Evolutionary conservation across 1,140 invertebrate genomes (phyloP), one percentile per base, ranked within the genome.

Genomic region (Listronotus bonariensis): DNA sequence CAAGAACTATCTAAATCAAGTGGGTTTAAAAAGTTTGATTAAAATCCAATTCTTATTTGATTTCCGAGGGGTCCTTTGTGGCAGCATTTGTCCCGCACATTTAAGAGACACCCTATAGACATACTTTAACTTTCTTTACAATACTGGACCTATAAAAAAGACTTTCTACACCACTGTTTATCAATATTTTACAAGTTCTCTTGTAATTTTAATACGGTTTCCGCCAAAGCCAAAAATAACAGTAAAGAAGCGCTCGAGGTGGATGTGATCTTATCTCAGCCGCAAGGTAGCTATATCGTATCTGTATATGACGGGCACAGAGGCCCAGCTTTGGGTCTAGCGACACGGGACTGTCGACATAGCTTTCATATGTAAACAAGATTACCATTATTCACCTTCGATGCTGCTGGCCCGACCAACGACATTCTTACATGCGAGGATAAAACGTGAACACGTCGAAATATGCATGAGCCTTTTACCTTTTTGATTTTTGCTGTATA

Each of bases 291-390:
- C 58, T 60, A 10, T 54, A 56, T 69, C 34, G n/a, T n/a, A 60
- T 42, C 66, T 70, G 62, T 45, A 65, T 65, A 57, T 70, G 68
- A 70, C 60, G 42, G 49, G 36, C 49, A 62, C 46, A 58, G 58
- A 56, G 57, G 52, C 62, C 53, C 53, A 55, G 61, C 46, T 52
- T 60, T 48, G 56, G 56, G 56, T 59, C 56, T 59, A 49, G 45
- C 56, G 55, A 63, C 65, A 49, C 56, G 54, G 54, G 54, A 45
- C 56, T 38, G n/a, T 17, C 45, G 31, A 32, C 52, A 65, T 60
- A 65, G 73, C 72, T 75, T 75, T 75, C 72, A 74, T 73, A 75
- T 75, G 74, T 66, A 75, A 74, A 75, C 66, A 68, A 71, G 68
- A 74, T 74, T 70, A 67, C 65, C 68, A 72, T 74, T 73, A 74